Conservation (phyloP, 2,888 invertebrate species). For the Rotaria magnacalcarata region DNA sequence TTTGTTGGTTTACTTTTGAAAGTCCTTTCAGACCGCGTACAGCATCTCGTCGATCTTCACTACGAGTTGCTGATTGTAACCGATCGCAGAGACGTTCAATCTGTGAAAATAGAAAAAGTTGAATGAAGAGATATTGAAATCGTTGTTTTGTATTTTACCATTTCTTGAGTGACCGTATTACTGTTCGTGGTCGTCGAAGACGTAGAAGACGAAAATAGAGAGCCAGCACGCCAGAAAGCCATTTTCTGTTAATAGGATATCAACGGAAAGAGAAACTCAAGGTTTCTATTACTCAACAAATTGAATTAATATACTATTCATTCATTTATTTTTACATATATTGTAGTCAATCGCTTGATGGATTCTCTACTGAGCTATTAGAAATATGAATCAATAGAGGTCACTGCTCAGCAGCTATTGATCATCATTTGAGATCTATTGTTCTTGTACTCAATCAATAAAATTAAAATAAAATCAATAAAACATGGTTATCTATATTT, state of each 20-base stretch:
- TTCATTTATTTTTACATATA: too few relatives aligned
- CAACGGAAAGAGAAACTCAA: too few relatives aligned
- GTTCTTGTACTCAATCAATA: too few relatives aligned
- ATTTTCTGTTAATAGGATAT: neutral
- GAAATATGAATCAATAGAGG: too few relatives aligned
- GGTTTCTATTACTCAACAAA: too few relatives aligned
- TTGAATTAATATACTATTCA: too few relatives aligned
- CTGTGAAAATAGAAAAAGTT: conserved; percentile 42
- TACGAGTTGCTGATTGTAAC: conserved; percentile 80
- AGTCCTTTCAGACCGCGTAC: conserved; percentile 83
- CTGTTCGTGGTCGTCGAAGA: neutral
- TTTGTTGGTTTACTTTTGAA: conserved; percentile 58
- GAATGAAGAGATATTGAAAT: neutral
- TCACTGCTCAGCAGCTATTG: too few relatives aligned
- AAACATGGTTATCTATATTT: too few relatives aligned
- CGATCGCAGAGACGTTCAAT: conserved; percentile 88
- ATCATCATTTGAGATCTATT: too few relatives aligned
- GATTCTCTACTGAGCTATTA: too few relatives aligned
- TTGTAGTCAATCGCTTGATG: too few relatives aligned
- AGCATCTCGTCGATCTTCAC: conserved; percentile 92
- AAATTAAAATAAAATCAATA: too few relatives aligned
- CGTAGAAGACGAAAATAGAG: neutral
- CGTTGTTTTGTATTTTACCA: neutral
- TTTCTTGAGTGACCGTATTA: neutral
- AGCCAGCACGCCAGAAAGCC: conserved; percentile 1